Evolutionary conservation across 2,797 vertebrate genomes (phyloP).

Genomic region (Ptychobarbus kaznakovi): DNA sequence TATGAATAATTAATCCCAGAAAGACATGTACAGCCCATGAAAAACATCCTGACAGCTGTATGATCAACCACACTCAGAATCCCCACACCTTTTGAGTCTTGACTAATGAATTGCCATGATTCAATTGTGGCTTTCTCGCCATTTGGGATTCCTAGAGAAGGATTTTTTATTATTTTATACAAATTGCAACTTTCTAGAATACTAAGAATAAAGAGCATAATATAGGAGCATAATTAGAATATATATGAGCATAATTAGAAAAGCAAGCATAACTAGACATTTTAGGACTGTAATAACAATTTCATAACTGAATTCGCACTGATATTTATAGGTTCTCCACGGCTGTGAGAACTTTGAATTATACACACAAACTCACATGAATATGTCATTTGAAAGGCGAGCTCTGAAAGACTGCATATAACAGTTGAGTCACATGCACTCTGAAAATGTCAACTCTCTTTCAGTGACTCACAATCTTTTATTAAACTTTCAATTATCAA

Average conservation of each 20-base stretch:
- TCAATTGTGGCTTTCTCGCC: not conserved
- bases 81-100: not conserved
- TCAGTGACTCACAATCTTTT: constrained; percentile 19
- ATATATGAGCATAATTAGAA: not conserved
- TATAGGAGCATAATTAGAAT: too few relatives aligned
- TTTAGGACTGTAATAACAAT: not conserved
- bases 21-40: constrained; percentile 55
- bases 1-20: constrained; percentile 79
- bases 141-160: not conserved
- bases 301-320: not conserved
- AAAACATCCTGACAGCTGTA: constrained; percentile 18
- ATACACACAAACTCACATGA: not conserved
- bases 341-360: not conserved
- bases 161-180: not conserved
- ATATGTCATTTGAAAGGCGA: not conserved
- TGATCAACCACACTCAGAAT: constrained; percentile 21
- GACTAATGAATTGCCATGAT: constrained; percentile 9
- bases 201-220: not conserved
- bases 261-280: not conserved
- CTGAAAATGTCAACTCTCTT: constrained; percentile 14
- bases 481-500: constrained; percentile 27
- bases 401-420: constrained; percentile 7
- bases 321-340: not conserved
- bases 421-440: constrained; percentile 16
- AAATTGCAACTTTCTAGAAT: not conserved